Conservation (phyloP, 1,140 invertebrate species). For the Eumaeus atala region DNA sequence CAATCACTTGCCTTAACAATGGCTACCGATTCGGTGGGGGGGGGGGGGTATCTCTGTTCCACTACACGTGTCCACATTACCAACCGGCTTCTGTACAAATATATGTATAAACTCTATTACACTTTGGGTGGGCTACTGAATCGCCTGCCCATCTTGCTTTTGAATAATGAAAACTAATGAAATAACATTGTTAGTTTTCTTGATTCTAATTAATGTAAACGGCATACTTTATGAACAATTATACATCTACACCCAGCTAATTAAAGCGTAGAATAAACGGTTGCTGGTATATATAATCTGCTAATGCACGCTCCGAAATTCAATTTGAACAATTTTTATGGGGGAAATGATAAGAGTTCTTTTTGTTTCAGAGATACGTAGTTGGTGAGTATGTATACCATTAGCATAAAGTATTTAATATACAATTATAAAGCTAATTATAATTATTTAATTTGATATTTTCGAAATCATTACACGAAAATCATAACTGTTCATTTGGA, state of each 20-base stretch:
- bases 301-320: slow-evolving; percentile 2
- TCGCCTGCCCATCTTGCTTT: background rate
- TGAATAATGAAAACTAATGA: slow-evolving; percentile 6
- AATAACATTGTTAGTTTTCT: slow-evolving; percentile 7
- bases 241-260: slow-evolving; percentile 3
- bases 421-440: slow-evolving; percentile 1
- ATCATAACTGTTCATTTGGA: no score
- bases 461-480: background rate
- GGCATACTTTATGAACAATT: background rate
- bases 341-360: background rate
- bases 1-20: no score
- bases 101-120: background rate
- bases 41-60: no score
- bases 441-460: slow-evolving; percentile 3
- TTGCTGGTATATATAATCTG: slow-evolving; percentile 1
- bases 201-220: slow-evolving; percentile 17
- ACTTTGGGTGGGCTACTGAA: background rate
- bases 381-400: background rate
- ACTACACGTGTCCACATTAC: background rate
- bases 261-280: background rate
- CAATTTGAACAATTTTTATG: slow-evolving; percentile 1
- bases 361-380: background rate
- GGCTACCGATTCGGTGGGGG: no score
- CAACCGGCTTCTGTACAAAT: background rate
- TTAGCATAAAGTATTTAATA: background rate